Evolutionary conservation across 2,888 invertebrate genomes (phyloP).

Genomic region (Oscheius sp.): DNA sequence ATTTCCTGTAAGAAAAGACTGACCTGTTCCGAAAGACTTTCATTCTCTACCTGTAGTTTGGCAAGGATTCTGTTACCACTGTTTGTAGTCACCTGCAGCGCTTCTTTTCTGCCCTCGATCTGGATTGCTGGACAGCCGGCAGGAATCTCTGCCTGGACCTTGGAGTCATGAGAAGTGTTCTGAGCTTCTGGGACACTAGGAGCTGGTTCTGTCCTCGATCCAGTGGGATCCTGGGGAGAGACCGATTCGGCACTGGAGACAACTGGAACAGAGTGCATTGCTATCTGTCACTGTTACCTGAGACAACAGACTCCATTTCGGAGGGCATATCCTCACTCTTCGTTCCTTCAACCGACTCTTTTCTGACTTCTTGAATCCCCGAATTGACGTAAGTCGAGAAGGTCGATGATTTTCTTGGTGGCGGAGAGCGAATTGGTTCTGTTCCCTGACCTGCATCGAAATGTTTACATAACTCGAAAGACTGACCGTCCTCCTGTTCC

Average conservation of each 20-base stretch:
- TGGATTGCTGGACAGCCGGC: conserved; percentile 9
- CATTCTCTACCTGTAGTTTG: conserved; percentile 26
- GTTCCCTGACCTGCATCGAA: not conserved
- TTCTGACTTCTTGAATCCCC: not conserved
- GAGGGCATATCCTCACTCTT: not conserved
- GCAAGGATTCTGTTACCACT: conserved; percentile 15
- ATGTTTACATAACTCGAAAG: not conserved
- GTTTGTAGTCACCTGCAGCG: not conserved
- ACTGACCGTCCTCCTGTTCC: conserved; percentile 17
- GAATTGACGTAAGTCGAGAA: conserved; percentile 15
- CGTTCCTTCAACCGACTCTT: not conserved
- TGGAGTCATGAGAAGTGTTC: not conserved
- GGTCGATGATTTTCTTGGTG: not conserved
- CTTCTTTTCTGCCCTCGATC: conserved; percentile 14
- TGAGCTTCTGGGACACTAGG: not conserved
- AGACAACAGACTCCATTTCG: conserved; percentile 5
- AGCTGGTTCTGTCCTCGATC: not conserved
- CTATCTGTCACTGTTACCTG: not conserved
- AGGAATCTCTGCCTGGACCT: not conserved
- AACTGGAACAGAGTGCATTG: not conserved
- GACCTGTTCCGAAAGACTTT: conserved; percentile 26
- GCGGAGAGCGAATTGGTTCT: not conserved
- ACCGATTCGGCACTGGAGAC: conserved; percentile 16
- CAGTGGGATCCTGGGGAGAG: conserved; percentile 19
- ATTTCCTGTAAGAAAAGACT: not conserved